Evolutionary conservation across 1,140 invertebrate species (phyloP), one percentile per base, ranked within the genome.

Genomic region (Oryctes rhinoceros): DNA sequence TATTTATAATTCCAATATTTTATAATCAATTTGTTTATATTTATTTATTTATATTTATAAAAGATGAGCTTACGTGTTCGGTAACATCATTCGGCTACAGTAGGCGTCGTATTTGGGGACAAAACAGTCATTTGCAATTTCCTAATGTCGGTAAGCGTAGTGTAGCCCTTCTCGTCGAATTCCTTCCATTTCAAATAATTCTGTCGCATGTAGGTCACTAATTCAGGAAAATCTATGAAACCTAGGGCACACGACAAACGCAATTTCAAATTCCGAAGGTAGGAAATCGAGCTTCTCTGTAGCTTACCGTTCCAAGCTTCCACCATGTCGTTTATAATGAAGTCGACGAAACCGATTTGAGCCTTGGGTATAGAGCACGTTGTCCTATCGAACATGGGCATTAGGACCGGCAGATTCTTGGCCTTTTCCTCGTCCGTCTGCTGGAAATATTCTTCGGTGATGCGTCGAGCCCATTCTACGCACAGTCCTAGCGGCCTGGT

Each of bases 251-350:
- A 84, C 24, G 2, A 30, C 24, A 48, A 76, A 83, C 1, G 24
- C 2, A 78, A 18, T 18, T 59, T 59, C 18, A n/a, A 9, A 81
- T 71, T 71, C 6, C 6, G 18, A 78, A 78, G 44, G 84, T 85
- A 85, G 80, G 84, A 78, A 83, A 81, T 24, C 0, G 15, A 62
- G 53, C 3, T 49, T 37, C 62, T 59, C 10, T 39, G 9, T 10
- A n/a, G 88, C 92, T 92, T 88, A 98, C 97, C 94, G 88, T 98
- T 94, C 96, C 96, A 99, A 35, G 96, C 95, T 85, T 98, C 96
- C 90, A 98, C 97, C 97, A 99, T 98, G 87, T 98, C 96, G 82
- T 94, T 96, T 83, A 98, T 96, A 85, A 99, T 99, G 88, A 94
- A 97, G 89, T 99, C 97, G 78, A 98, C 95, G 89, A 99, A 99